Evolutionary conservation across 2,113 vertebrate genomes (phyloP).

Genomic region (Ornithorhynchus anatinus): DNA sequence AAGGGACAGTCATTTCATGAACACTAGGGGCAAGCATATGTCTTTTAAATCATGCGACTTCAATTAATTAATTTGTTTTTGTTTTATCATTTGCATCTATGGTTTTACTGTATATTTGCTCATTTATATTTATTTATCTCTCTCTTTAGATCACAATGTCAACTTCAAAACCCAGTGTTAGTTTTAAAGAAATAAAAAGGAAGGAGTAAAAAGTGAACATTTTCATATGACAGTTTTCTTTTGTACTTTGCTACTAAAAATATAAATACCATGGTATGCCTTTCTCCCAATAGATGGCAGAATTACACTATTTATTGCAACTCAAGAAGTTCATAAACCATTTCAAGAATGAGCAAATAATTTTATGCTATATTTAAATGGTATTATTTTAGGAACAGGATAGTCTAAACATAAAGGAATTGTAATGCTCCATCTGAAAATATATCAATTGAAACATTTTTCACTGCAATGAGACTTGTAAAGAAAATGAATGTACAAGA

Average conservation of each 20-base stretch:
- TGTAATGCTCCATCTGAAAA: conserved; percentile 14
- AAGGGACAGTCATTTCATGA: too few species aligned
- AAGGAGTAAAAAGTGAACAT: too few species aligned
- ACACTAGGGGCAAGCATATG: too few species aligned
- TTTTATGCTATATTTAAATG: conserved; percentile 47
- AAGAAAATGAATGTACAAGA: conserved; percentile 4
- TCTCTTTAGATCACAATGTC: too few species aligned
- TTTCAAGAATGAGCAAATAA: conserved; percentile 10
- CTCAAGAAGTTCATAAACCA: not conserved
- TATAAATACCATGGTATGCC: conserved; percentile 1
- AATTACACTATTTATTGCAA: conserved; percentile 13
- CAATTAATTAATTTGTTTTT: too few species aligned
- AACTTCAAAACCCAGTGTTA: too few species aligned
- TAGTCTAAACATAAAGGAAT: conserved; percentile 19
- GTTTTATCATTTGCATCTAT: too few species aligned
- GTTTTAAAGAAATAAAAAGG: too few species aligned
- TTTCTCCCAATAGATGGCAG: conserved; percentile 70
- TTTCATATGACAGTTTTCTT: not conserved
- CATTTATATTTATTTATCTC: too few species aligned
- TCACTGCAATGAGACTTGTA: not conserved
- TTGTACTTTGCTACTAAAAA: not conserved
- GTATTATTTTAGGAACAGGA: conserved; percentile 25
- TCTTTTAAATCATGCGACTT: too few species aligned
- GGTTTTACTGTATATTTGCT: too few species aligned
- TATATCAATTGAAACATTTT: conserved; percentile 12